Conservation (phyloP, 35 echinoderm and acorn worm genomes). For the Holothuria glaberrima region DNA sequence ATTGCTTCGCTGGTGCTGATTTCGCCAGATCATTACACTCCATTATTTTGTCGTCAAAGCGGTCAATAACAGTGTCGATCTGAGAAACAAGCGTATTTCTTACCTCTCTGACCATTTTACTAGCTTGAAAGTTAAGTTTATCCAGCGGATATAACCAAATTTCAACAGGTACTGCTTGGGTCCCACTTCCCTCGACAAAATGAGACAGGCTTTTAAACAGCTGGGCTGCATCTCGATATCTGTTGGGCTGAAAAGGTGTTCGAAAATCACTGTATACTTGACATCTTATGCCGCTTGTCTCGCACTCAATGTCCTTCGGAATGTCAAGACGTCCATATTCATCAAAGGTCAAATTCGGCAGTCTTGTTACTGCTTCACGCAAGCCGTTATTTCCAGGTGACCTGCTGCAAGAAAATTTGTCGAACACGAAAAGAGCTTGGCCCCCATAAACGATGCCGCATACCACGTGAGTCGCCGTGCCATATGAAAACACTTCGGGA, state of each 20-base stretch:
- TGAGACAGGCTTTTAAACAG: background rate
- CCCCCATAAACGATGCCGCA: conserved; percentile 7
- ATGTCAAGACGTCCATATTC: background rate
- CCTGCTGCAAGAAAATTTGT: background rate
- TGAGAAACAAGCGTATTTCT: background rate
- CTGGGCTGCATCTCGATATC: background rate
- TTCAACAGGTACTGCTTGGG: conserved; percentile 6
- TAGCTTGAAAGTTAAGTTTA: background rate
- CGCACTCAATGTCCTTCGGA: background rate
- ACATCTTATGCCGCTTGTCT: background rate
- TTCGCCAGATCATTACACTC: background rate
- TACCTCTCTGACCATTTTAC: background rate
- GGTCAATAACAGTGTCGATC: background rate
- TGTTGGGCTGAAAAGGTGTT: background rate
- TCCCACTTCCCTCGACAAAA: background rate
- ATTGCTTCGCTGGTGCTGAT: background rate
- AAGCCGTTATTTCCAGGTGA: background rate
- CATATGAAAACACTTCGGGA: conserved; percentile 25
- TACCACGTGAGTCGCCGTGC: background rate
- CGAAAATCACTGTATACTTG: conserved; percentile 13
- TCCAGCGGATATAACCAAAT: background rate
- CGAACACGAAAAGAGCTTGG: background rate
- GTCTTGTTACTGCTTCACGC: background rate
- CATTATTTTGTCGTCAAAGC: background rate
- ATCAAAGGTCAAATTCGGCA: background rate